Base-by-base conservation (phyloP, 1,140 invertebrate genomes). In the Bombus waltoni region DNA sequence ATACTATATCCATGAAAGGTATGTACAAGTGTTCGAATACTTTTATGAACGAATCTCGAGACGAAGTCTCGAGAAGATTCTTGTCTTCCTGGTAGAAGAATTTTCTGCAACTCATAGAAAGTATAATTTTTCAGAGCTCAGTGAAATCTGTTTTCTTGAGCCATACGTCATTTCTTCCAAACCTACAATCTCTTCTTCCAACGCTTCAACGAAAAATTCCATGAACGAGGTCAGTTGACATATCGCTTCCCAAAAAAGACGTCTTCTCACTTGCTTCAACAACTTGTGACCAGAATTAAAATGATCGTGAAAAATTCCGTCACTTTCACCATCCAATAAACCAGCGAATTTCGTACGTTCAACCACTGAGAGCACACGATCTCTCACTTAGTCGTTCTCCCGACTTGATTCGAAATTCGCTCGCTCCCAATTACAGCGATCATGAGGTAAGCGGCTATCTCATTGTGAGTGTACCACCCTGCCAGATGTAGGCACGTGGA, bases 401-500 rank as follows among this genome's bases (percentile, higher is more conserved):
- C 38, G 1, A 53, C 18, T 42, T 13, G 1, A 66, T 32, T 9
- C 32, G 5, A 15, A 32, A 11, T 11, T 40, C 15, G 65, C 9
- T 40, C 68, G 42, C 28, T 44, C 3, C 53, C 79, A 81, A 81
- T 81, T 81, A 81, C 68, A 42, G 47, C 68, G 47, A 32, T 28
- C 35, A 40, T 22, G 38, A n/a, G 8, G 44, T 3, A 32, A 28
- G 10, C 70, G 38, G 40, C 25, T 18, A 47, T 42, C 42, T 77
- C 38, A 53, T 22, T 53, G 47, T 62, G 40, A 6, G n/a, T 9
- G 44, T 28, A 28, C 28, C 81, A 70, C 62, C 81, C 73, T 76
- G 35, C 62, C 44, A 62, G 28, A n/a, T 59, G 6, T 35, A 70
- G 8, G 38, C 66, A 59, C 68, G 85, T 62, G 73, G 76, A 90